These are phyloP conservation scores for Sardinella longiceps DNA, from an alignment of 2,797 vertebrate genomes.

Conservation along the genomic window DNA sequence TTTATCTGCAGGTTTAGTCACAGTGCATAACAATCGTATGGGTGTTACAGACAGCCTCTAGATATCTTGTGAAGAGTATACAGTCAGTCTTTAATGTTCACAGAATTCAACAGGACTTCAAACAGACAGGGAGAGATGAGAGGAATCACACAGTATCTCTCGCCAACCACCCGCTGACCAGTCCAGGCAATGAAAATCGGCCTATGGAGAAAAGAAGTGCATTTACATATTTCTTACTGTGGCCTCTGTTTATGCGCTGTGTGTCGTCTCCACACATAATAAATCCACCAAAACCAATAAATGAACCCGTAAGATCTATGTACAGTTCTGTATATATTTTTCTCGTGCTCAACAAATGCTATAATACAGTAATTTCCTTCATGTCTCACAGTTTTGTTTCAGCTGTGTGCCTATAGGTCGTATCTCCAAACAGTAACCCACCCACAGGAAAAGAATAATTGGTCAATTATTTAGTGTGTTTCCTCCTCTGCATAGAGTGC, in stretches of 20 bases:
- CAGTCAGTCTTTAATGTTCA: constrained; percentile 5
- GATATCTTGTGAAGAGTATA: not conserved
- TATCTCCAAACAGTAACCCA: not conserved
- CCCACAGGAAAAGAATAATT: not conserved
- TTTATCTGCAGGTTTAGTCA: constrained; percentile 14
- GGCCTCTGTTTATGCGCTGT: not conserved
- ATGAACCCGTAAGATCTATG: not conserved
- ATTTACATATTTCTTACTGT: constrained; percentile 11
- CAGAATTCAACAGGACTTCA: constrained; percentile 21
- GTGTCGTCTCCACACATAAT: not conserved
- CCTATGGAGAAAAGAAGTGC: constrained; percentile 11
- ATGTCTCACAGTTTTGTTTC: not conserved
- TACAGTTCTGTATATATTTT: not conserved
- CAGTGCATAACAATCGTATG: constrained; percentile 2
- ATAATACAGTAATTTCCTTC: not conserved
- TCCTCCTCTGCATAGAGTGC: not conserved
- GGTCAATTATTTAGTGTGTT: not conserved
- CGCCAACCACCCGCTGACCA: constrained; percentile 11
- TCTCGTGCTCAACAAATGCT: not conserved
- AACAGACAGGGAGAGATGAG: not conserved
- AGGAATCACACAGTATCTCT: not conserved
- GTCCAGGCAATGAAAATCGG: not conserved
- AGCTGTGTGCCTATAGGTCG: not conserved
- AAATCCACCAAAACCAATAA: not conserved
- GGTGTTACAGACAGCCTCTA: not conserved